Evolutionary conservation across 1,140 invertebrate species (phyloP).

Genomic region (Liolophura sinensis): DNA sequence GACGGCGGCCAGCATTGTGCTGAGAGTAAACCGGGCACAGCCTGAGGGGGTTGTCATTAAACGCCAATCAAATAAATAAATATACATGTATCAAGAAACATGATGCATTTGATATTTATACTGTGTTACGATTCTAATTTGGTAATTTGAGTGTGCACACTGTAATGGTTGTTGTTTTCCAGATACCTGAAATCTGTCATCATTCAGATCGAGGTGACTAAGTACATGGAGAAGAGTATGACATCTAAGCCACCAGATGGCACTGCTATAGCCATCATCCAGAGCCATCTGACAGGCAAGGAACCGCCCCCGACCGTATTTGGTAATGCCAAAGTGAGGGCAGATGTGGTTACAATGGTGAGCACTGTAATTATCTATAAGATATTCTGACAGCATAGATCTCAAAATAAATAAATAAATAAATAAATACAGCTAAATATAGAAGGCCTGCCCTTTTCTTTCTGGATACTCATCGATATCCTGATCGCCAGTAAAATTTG

Average conservation of each 20-base stretch:
- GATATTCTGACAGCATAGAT: neutral
- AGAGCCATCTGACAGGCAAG: conserved; percentile 7
- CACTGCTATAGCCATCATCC: conserved; percentile 18
- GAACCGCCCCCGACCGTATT: conserved; percentile 47
- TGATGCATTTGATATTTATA: no score
- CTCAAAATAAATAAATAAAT: neutral
- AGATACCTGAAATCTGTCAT: conserved; percentile 49
- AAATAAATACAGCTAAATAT: no score
- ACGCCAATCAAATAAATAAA: no score
- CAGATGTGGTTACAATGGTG: conserved; percentile 45
- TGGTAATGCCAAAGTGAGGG: conserved; percentile 36
- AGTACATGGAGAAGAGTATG: conserved; percentile 46
- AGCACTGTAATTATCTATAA: conserved; percentile 5
- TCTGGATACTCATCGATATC: no score
- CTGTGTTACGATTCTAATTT: no score
- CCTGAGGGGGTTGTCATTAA: no score
- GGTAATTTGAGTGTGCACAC: no score
- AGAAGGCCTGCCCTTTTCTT: conserved; percentile 1
- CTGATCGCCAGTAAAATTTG: no score
- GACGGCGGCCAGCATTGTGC: no score
- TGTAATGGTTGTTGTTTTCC: neutral
- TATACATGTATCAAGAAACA: no score
- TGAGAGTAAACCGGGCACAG: no score
- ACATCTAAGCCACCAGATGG: conserved; percentile 26
- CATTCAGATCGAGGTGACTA: conserved; percentile 58